Base-by-base conservation (phyloP, 2,113 vertebrate genomes). In the Martes martes region DNA sequence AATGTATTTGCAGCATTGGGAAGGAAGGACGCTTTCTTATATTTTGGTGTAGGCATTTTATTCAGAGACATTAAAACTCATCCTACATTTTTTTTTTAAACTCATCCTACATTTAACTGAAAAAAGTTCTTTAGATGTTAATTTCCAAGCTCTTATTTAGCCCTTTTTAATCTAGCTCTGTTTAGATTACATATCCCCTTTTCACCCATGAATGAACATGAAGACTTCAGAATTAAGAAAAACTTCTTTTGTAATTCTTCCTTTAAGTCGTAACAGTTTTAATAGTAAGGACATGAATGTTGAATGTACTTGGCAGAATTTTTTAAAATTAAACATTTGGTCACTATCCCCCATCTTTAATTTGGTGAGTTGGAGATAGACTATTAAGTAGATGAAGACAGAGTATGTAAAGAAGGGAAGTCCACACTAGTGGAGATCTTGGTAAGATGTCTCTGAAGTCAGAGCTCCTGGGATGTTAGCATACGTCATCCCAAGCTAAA, bases 401-500 rank as follows among this genome's bases (percentile, higher is more conserved):
- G 87, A 83, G 13, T 89, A 21, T 92, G 94, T 63, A 69, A 63
- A 81, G 88, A 94, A 91, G 86, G 80, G 83, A 85, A 89, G 65
- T n/a, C 16, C 47, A 39, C 6, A 39, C 6, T 59, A 52, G 63
- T 42, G 33, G 31, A 23, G 78, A 1, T 76, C 13, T 90, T n/a
- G 19, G 15, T 95, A 52, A 92, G 61, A 65, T 80, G 36, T 47
- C 26, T 71, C 55, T 91, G 39, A 78, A 11, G 67, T 69, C 7
- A 50, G 81, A 90, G 36, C 45, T 18, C 47, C 67, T 55, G 52
- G 21, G 3, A 63, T 78, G 31, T 55, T 57, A 81, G 3, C 42
- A 63, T 26, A 28, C 65, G 7, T 71, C 61, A 14, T 74, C 36
- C 91, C 18, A 80, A 63, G 31, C 31, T 63, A 92, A 90, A 21